A percentile compares a stretch with the other conserved stretches of the same genome.
phyloP scores from a whole-genome alignment of 2,888 invertebrate genomes.

The Hipparchia semele region DNA sequence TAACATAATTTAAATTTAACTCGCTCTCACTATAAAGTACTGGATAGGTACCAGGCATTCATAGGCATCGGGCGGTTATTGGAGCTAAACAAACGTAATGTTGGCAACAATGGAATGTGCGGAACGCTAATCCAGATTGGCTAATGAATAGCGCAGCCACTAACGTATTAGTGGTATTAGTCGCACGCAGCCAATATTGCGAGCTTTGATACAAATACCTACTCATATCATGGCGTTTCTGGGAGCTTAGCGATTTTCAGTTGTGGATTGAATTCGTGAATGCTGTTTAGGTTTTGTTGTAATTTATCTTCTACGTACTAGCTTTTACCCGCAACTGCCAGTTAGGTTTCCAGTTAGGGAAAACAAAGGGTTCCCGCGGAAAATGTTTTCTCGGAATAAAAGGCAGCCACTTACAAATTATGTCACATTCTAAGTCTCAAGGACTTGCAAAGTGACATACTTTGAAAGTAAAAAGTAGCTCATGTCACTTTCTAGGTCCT shows the following conservation, averaged over 20 bases:
- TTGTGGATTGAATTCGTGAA: conserved; percentile 9
- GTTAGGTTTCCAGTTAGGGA: too few relatives aligned
- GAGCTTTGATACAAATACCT: conserved; percentile 42
- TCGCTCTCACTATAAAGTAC: not conserved
- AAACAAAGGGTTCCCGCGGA: too few relatives aligned
- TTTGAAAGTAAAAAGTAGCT: too few relatives aligned
- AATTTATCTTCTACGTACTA: too few relatives aligned
- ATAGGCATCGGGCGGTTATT: conserved; percentile 22
- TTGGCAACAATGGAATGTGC: conserved; percentile 36
- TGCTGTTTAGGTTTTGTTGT: not conserved
- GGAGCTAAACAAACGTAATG: conserved; percentile 40
- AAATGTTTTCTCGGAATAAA: too few relatives aligned
- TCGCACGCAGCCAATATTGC: conserved; percentile 42
- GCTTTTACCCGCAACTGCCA: too few relatives aligned
- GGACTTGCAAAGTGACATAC: too few relatives aligned
- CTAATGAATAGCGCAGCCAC: conserved; percentile 50
- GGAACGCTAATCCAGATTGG: conserved; percentile 50
- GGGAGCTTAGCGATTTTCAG: conserved; percentile 14
- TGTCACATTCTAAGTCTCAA: too few relatives aligned
- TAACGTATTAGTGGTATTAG: conserved; percentile 43
- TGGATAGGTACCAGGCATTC: not conserved
- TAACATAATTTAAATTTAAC: too few relatives aligned
- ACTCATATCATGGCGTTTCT: not conserved
- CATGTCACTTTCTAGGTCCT: too few relatives aligned
- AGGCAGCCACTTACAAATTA: too few relatives aligned